Conservation (phyloP, 2,797 vertebrate genomes). For the Champsocephalus esox region DNA sequence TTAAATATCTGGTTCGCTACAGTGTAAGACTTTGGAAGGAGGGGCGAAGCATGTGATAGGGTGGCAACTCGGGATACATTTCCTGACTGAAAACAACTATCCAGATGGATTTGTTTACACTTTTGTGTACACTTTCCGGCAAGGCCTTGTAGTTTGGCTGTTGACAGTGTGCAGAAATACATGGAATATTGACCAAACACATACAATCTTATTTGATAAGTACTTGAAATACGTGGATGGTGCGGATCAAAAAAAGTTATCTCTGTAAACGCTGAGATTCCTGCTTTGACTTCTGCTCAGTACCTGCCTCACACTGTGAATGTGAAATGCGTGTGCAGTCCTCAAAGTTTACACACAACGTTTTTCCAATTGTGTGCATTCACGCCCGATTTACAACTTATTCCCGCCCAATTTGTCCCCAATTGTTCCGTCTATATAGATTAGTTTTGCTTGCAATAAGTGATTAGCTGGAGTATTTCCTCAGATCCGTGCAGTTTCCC, state of each 20-base stretch:
- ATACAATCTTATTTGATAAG: slow-evolving; percentile 56
- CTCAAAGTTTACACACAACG: slow-evolving; percentile 19
- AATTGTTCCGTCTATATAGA: slow-evolving; percentile 28
- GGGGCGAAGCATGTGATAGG: slow-evolving; percentile 14
- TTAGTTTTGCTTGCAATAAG: slow-evolving; percentile 41
- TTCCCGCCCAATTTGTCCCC: slow-evolving; percentile 29
- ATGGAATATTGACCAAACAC: slow-evolving; percentile 63
- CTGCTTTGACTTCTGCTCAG: slow-evolving; percentile 19
- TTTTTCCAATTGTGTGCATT: slow-evolving; percentile 14
- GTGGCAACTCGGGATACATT: slow-evolving; percentile 62
- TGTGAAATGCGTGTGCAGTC: not conserved
- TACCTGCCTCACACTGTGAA: slow-evolving; percentile 21
- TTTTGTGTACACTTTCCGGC: slow-evolving; percentile 57
- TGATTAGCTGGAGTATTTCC: slow-evolving; percentile 36
- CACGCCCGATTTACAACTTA: slow-evolving; percentile 33
- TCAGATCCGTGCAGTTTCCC: slow-evolving; percentile 52
- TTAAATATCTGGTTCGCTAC: slow-evolving; percentile 61
- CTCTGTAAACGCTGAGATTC: not conserved
- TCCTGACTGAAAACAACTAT: slow-evolving; percentile 66
- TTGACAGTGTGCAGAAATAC: slow-evolving; percentile 69
- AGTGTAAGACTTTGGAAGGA: slow-evolving; percentile 23
- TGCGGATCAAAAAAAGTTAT: not conserved
- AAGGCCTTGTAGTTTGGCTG: slow-evolving; percentile 43
- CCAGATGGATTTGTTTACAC: slow-evolving; percentile 75
- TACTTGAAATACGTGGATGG: slow-evolving; percentile 29